Evolutionary conservation across 2,113 vertebrate species (phyloP), one percentile per base, ranked within the genome.

Genomic region (Vicugna pacos): DNA sequence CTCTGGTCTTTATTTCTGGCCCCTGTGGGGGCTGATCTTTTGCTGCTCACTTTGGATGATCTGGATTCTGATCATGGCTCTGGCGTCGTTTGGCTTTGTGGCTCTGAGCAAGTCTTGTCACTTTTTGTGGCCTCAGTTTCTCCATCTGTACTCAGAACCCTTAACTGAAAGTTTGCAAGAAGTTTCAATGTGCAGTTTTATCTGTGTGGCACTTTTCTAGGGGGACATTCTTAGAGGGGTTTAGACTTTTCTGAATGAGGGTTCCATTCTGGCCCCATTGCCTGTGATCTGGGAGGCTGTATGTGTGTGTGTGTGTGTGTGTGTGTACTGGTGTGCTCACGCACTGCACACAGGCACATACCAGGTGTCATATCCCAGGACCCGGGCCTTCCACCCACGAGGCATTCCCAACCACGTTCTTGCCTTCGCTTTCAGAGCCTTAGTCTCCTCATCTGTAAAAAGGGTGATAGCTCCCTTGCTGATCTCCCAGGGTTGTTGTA

Each of bases 291-390:
- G 6, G 5, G 48, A 38, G 12, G 42, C 46, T 22, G 60, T 48
- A 7, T 24, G 24, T 3, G 48, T 0, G 0, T 77, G 73, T 52
- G 19, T 77, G 73, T 52, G 19, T 3, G 24, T 3, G 48, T 0
- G 0, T 77, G 73, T 52, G 19, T 42, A 42, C 38, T 5, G 38
- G 38, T 42, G 38, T 42, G 38, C 38, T 42, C 38, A 42, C 38
- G 2, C 73, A 5, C 8, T 24, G n/a, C 2, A 16, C 22, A 0
- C 12, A 35, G 64, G 16, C 6, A 48, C 14, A 6, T 8, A 3
- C 11, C 3, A 15, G 8, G 20, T 13, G 32, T 24, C 14, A 2
- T 9, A 6, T 54, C 35, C 15, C 0, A 5, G 64, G 56, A 58
- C 87, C 54, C n/a, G 30, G 50, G 26, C n/a, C 14, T 54, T 73